Evolutionary conservation across 1,140 invertebrate genomes (phyloP).

Genomic region (Calosoma granatense): DNA sequence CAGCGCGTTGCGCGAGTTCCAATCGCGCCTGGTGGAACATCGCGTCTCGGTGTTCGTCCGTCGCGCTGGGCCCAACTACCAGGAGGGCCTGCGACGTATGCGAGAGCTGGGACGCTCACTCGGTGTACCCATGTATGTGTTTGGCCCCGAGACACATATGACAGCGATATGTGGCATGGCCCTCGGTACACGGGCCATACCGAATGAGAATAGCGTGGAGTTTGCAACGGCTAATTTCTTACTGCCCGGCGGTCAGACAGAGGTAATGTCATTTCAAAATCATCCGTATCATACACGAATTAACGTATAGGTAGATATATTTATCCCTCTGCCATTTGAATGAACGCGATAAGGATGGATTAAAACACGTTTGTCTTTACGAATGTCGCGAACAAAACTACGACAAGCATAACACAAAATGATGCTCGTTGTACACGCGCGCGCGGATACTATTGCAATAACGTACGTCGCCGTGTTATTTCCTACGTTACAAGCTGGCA

Average conservation of each 20-base stretch:
- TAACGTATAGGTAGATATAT: too few relatives aligned
- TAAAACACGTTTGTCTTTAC: too few relatives aligned
- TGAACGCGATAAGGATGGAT: too few relatives aligned
- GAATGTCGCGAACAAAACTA: too few relatives aligned
- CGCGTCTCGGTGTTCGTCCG: slow-evolving; percentile 93
- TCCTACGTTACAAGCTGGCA: too few relatives aligned
- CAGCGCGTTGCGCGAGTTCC: slow-evolving; percentile 87
- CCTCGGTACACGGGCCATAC: slow-evolving; percentile 81
- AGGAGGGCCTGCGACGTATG: slow-evolving; percentile 63
- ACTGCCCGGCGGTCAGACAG: slow-evolving; percentile 66
- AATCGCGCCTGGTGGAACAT: slow-evolving; percentile 80
- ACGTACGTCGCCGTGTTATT: too few relatives aligned
- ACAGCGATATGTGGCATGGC: slow-evolving; percentile 98
- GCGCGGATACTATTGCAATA: too few relatives aligned
- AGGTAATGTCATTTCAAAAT: too few relatives aligned
- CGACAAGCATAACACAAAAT: too few relatives aligned
- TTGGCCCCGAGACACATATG: slow-evolving; percentile 99
- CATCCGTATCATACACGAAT: too few relatives aligned
- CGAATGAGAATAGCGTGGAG: slow-evolving; percentile 44
- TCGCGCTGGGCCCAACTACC: slow-evolving; percentile 96
- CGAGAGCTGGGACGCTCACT: slow-evolving; percentile 80
- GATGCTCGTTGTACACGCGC: too few relatives aligned
- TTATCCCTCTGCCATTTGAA: too few relatives aligned
- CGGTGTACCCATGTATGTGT: slow-evolving; percentile 74
- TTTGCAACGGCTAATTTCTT: slow-evolving; percentile 88